Base-by-base conservation (phyloP, 2,888 invertebrate species). In the Sarcophaga rosellei region DNA sequence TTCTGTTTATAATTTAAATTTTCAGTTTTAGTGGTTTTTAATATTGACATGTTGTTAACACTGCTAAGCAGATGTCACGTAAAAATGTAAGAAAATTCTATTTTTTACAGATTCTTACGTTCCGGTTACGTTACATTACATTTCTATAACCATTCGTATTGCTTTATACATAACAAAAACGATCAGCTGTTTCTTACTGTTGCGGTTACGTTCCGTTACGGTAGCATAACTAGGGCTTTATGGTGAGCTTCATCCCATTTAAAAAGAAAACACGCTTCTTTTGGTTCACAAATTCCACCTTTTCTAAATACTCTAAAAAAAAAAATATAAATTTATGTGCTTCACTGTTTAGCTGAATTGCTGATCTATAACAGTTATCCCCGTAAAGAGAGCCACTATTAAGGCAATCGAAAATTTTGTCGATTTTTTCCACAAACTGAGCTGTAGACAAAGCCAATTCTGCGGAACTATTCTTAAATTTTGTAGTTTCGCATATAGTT, bases 171-270 rank as follows among this genome's bases (percentile, higher is more conserved):
- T n/a, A n/a, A n/a, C n/a, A n/a, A n/a, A n/a, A n/a, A n/a, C n/a
- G n/a, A n/a, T n/a, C n/a, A n/a, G n/a, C n/a, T n/a, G n/a, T n/a
- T n/a, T n/a, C n/a, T n/a, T n/a, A n/a, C n/a, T n/a, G n/a, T n/a
- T n/a, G n/a, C n/a, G n/a, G n/a, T n/a, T n/a, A n/a, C n/a, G n/a
- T n/a, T n/a, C n/a, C n/a, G n/a, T n/a, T n/a, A n/a, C n/a, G n/a
- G n/a, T n/a, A n/a, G n/a, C n/a, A n/a, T n/a, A n/a, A n/a, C n/a
- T n/a, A n/a, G n/a, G n/a, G n/a, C n/a, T n/a, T n/a, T n/a, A n/a
- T n/a, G 17, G 65, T 65, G 17, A 65, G 65, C 35, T 65, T 65
- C 25, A 65, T 65, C 4, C 65, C 65, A 65, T 35, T 65, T 65
- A 65, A 25, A 65, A 65, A 65, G 65, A 25, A 65, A 65, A 65